These are phyloP conservation scores for Amphilophus citrinellus DNA, from an alignment of 2,113 vertebrate species.

Conservation along the genomic window DNA sequence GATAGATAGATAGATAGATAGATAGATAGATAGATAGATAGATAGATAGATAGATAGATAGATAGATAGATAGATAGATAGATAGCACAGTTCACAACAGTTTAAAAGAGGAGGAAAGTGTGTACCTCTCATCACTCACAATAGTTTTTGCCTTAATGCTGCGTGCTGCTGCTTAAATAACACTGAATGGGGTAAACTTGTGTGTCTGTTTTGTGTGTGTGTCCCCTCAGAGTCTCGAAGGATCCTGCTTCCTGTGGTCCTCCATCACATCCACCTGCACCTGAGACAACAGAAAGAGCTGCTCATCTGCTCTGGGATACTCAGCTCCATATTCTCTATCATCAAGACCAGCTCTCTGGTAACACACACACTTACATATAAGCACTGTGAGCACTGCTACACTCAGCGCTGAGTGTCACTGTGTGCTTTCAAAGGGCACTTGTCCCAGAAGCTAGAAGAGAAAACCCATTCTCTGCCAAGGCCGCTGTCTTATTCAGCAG, in stretches of 20 bases:
- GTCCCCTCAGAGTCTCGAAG: constrained; percentile 90
- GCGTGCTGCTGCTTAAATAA: no score
- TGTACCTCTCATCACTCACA: no score
- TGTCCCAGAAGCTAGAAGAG: fast-evolving
- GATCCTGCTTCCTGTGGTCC: constrained; percentile 95
- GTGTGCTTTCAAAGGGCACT: fast-evolving
- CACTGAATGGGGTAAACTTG: neutral
- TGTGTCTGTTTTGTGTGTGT: neutral
- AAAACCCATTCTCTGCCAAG: fast-evolving
- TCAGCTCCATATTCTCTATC: constrained; percentile 97
- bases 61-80: no score
- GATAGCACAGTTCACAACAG: no score
- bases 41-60: no score
- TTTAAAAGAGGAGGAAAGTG: no score
- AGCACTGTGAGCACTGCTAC: neutral
- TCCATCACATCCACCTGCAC: constrained; percentile 98
- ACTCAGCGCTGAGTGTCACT: neutral
- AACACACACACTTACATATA: constrained; percentile 44
- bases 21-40: no score
- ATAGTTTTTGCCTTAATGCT: no score
- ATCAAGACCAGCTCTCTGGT: constrained; percentile 87
- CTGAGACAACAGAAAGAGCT: constrained; percentile 97
- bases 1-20: no score
- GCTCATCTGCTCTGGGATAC: constrained; percentile 96
- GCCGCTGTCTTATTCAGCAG: fast-evolving